Conservation (phyloP, 2,113 vertebrate species). For the Coregonus clupeaformis region DNA sequence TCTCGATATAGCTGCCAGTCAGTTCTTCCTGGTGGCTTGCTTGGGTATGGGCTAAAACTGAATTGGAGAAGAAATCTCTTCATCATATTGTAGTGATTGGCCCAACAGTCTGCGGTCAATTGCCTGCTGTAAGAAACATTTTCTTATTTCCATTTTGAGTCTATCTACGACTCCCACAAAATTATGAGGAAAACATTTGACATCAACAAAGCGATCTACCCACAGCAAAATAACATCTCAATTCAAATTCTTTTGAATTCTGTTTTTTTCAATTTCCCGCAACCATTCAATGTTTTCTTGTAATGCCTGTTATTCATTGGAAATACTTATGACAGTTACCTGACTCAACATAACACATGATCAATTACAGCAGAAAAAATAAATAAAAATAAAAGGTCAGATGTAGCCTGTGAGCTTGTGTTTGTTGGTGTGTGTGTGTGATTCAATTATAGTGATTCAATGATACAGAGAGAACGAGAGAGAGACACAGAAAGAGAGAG, state of each 20-base stretch:
- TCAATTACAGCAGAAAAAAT: background rate
- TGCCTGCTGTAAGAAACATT: conserved; percentile 17
- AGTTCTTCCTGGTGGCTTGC: too few relatives aligned
- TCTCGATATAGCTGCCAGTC: too few relatives aligned
- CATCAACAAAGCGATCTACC: conserved; percentile 21
- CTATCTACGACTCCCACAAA: conserved; percentile 33
- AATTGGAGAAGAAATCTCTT: too few relatives aligned
- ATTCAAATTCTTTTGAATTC: conserved; percentile 3
- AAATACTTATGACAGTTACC: background rate
- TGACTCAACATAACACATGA: background rate
- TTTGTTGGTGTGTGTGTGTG: background rate
- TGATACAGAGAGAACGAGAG: background rate
- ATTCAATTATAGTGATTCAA: background rate
- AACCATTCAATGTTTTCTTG: background rate
- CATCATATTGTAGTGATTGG: conserved; percentile 34
- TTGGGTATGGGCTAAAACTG: too few relatives aligned
- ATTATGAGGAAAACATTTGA: conserved; percentile 30
- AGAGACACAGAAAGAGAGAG: background rate
- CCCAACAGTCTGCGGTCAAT: conserved; percentile 37
- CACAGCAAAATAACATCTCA: conserved; percentile 27
- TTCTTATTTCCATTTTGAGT: conserved; percentile 5
- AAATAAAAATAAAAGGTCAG: too few relatives aligned
- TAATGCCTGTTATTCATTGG: too few relatives aligned
- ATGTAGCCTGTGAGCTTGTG: background rate
- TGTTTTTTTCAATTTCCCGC: background rate